Evolutionary conservation across 2,113 vertebrate genomes (phyloP), one percentile per base, ranked within the genome.

Genomic region (Macroglossus sobrinus): DNA sequence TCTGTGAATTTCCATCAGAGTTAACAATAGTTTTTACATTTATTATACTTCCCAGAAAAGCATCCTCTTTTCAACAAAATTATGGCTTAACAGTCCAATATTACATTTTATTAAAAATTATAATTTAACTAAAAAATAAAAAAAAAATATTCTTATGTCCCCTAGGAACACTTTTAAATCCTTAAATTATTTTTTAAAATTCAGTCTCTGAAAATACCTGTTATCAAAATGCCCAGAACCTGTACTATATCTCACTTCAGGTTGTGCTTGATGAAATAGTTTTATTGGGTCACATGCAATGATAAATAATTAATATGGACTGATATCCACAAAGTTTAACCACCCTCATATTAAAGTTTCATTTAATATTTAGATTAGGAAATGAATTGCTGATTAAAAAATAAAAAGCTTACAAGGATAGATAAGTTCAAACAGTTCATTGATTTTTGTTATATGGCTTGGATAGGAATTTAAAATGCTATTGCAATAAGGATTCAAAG

Each of bases 131-230:
- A 89, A 10, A 18, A 19, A 81, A 50, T 12, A 93, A 16, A 69
- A 9, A 69, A 9, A 61, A 94, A 88, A 68, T 79, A 92, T 43
- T 79, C 57, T 84, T 82, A 61, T 43, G n/a, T 55, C 24, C 24
- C 33, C n/a, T 59, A 45, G 30, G 45, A 93, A 97, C 7, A 96
- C 33, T 26, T 69, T 79, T 45, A 97, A 92, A 88, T 28, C 68
- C 45, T 89, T 82, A 96, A 93, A 97, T 96, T 96, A 79, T 95
- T 96, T 96, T 96, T 81, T 93, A 79, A 95, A 72, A 95, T 96
- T 92, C 78, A 76, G 63, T 78, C 33, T 84, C 68, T 96, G 75
- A 82, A 98, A 97, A 94, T 55, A 93, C 4, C 59, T 97, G 95
- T 97, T 71, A 95, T 43, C 69, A 82, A 75, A 97, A 98, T 63